These are phyloP conservation scores for Tetragonula clypearis DNA, from an alignment of 1,140 invertebrate species.

Conservation along the genomic window DNA sequence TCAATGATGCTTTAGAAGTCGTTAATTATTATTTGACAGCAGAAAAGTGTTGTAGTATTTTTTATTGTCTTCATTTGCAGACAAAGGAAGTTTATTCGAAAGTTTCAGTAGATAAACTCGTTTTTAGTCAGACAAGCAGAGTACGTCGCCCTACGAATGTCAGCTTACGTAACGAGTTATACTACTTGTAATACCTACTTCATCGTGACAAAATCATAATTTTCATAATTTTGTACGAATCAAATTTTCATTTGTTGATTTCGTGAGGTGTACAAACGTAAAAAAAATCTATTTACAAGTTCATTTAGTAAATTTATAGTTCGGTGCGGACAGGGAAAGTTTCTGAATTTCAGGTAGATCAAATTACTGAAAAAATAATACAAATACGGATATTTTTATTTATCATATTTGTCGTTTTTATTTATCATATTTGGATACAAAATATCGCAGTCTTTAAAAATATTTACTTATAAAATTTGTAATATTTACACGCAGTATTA, in stretches of 20 bases:
- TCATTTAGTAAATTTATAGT: background rate
- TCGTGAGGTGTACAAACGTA: background rate
- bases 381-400: background rate
- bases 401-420: background rate
- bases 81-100: background rate
- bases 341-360: background rate
- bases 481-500: background rate
- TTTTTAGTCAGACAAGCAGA: constrained; percentile 15
- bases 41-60: background rate
- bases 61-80: background rate
- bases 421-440: background rate
- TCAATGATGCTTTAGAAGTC: background rate
- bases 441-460: background rate
- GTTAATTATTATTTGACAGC: background rate
- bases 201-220: background rate
- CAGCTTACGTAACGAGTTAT: background rate
- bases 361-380: no score
- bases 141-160: background rate
- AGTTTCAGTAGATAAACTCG: constrained; percentile 33
- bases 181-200: background rate
- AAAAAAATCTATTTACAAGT: background rate
- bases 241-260: background rate
- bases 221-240: background rate
- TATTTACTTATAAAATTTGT: background rate
- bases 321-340: background rate